phyloP scores from a whole-genome alignment of 2,797 vertebrate species.

The Hipposideros larvatus region DNA sequence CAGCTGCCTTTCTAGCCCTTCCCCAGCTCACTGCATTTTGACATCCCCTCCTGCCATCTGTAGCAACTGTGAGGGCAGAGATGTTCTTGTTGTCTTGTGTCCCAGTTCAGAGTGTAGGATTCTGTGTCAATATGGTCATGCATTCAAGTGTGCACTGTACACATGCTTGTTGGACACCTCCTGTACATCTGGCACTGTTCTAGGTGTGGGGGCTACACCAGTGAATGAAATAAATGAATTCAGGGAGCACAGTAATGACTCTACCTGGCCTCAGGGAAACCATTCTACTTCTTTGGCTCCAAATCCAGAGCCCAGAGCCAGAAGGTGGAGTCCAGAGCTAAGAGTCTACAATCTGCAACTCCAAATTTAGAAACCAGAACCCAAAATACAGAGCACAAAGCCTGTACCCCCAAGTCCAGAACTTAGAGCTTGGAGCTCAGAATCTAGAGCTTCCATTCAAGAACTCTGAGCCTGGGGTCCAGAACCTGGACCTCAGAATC shows the following conservation, averaged over 20 bases:
- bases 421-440: background rate
- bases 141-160: rapidly evolving
- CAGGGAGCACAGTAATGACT: background rate
- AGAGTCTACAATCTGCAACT: background rate
- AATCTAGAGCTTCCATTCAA: background rate
- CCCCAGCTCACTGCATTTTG: background rate
- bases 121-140: rapidly evolving
- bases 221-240: background rate
- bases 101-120: background rate
- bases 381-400: background rate
- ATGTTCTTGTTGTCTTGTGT: background rate
- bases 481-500: background rate
- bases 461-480: background rate
- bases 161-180: background rate
- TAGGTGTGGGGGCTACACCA: background rate
- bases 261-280: background rate
- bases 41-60: background rate
- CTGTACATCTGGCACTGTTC: background rate
- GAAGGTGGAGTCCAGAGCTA: background rate
- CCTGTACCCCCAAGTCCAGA: background rate
- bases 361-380: background rate
- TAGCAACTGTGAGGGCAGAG: background rate
- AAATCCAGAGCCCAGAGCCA: background rate
- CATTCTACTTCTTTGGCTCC: background rate
- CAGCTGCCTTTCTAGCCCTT: background rate